A percentile compares a stretch with the other conserved stretches of the same genome.
phyloP scores from a whole-genome alignment of 2,113 vertebrate genomes.

The Polypterus senegalus region DNA sequence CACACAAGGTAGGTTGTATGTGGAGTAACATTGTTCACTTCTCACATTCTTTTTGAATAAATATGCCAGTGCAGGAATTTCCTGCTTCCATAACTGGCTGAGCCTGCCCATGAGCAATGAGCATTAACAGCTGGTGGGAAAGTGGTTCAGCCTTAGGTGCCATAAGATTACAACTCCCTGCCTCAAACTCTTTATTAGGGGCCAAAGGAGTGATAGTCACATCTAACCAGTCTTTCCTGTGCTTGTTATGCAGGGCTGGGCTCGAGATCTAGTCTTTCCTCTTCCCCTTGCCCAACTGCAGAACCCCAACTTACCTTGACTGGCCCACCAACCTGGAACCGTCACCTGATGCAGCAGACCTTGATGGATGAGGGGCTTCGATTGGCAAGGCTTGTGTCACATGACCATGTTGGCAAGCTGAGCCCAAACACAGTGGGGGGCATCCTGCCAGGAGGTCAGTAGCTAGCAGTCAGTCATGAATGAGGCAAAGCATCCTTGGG shows the following conservation, averaged over 20 bases:
- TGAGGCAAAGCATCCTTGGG: constrained; percentile 13
- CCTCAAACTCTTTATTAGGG: background rate
- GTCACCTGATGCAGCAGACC: constrained; percentile 90
- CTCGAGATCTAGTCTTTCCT: constrained; percentile 51
- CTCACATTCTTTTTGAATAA: background rate
- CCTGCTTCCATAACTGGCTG: too few relatives aligned
- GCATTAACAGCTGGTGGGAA: constrained; percentile 1
- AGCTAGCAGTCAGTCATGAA: constrained; percentile 20
- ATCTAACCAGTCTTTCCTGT: constrained; percentile 22
- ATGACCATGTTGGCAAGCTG: constrained; percentile 64
- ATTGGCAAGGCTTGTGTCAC: constrained; percentile 85
- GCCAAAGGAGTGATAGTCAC: too few relatives aligned
- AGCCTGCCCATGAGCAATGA: background rate
- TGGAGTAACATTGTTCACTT: background rate
- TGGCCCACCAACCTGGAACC: constrained; percentile 69
- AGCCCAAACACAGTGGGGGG: constrained; percentile 68
- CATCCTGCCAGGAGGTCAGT: constrained; percentile 68
- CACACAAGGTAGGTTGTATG: constrained; percentile 58
- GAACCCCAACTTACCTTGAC: constrained; percentile 61
- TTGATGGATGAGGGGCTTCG: constrained; percentile 93
- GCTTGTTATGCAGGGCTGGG: constrained; percentile 40
- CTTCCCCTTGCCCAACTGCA: constrained; percentile 53
- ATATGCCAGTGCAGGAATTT: background rate
- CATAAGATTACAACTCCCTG: constrained; percentile 6
- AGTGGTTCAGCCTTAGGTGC: constrained; percentile 9